A percentile compares a stretch with the other conserved stretches of the same genome.
phyloP scores from a whole-genome alignment of 1,140 invertebrate species.

The Papilio dardanus region DNA sequence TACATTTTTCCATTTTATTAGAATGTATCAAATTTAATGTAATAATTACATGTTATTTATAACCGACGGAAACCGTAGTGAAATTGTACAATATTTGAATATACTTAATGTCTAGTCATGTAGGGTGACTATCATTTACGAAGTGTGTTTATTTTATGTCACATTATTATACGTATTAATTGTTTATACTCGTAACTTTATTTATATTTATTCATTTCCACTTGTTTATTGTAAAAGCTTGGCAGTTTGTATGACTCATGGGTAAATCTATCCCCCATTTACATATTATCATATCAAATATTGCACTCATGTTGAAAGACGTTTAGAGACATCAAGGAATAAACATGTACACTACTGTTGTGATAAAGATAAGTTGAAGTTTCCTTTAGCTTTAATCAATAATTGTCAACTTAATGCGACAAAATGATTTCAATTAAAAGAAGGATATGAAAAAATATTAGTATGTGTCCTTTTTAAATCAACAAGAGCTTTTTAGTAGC shows the following conservation, averaged over 20 bases:
- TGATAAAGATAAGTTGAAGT: background rate
- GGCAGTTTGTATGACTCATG: constrained; percentile 28
- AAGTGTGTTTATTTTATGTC: constrained; percentile 24
- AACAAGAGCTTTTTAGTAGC: too few relatives aligned
- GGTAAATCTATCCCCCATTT: constrained; percentile 29
- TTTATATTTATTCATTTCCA: constrained; percentile 31
- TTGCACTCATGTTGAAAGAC: constrained; percentile 28
- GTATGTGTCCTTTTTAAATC: too few relatives aligned
- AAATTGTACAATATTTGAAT: background rate
- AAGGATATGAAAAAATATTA: too few relatives aligned
- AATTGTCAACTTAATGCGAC: background rate
- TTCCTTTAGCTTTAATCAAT: constrained; percentile 8
- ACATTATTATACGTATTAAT: constrained; percentile 16
- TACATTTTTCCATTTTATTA: too few relatives aligned
- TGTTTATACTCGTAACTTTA: constrained; percentile 29
- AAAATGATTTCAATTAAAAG: too few relatives aligned
- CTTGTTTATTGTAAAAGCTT: constrained; percentile 35
- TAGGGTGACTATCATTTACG: background rate
- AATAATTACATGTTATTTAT: too few relatives aligned
- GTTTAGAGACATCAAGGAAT: constrained; percentile 6
- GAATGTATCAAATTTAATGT: background rate
- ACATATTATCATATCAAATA: constrained; percentile 35
- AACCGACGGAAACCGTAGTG: too few relatives aligned
- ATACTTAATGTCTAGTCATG: background rate
- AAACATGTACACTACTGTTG: constrained; percentile 12